A percentile compares a stretch with the other conserved stretches of the same genome.
Conservation (phyloP, 1,140 invertebrate species). For the Eupeodes corollae region DNA sequence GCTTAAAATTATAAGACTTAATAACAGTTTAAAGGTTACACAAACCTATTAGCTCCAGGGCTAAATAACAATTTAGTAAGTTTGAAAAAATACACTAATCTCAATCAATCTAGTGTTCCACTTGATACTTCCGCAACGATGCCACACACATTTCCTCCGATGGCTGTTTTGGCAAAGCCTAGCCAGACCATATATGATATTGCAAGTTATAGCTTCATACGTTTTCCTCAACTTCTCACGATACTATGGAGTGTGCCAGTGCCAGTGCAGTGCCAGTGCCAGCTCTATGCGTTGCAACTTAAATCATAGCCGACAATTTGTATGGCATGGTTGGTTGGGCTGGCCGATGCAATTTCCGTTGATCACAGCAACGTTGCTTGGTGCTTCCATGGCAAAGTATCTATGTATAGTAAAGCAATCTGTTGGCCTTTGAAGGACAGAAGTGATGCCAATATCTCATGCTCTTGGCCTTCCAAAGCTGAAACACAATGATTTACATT, state of each 20-base stretch:
- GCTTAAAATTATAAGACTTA: too few species aligned
- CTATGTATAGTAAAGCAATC: conserved; percentile 62
- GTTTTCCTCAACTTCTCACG: conserved; percentile 73
- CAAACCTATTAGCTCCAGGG: background rate
- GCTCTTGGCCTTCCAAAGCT: conserved; percentile 49
- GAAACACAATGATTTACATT: too few species aligned
- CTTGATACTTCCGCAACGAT: conserved; percentile 43
- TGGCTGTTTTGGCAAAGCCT: conserved; percentile 70
- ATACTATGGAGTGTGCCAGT: conserved; percentile 59
- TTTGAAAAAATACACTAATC: background rate
- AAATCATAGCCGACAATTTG: conserved; percentile 74
- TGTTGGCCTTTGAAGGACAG: conserved; percentile 64
- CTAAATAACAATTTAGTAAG: background rate
- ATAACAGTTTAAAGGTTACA: background rate
- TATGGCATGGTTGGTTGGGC: conserved; percentile 67
- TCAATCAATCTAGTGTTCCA: background rate
- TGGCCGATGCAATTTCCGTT: conserved; percentile 60
- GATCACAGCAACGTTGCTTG: conserved; percentile 76
- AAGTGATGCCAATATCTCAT: conserved; percentile 49
- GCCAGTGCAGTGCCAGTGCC: too few species aligned
- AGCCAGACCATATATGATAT: too few species aligned
- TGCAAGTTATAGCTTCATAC: conserved; percentile 73
- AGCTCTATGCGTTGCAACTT: too few species aligned
- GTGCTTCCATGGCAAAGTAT: conserved; percentile 80
- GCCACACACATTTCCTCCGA: conserved; percentile 70